Conservation (phyloP, 2,888 invertebrate species). For the Campaea margaritaria region DNA sequence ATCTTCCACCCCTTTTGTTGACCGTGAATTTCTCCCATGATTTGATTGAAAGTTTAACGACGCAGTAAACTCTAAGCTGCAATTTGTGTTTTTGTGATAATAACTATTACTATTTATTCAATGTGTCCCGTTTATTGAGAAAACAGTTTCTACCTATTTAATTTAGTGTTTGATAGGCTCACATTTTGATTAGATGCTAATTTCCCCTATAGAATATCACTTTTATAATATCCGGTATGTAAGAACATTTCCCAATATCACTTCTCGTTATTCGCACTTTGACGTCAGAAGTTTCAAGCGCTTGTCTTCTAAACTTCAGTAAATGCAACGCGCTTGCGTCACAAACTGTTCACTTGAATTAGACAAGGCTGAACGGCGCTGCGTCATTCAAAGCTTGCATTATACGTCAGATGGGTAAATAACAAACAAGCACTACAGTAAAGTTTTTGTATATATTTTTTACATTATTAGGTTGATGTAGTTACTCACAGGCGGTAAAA, state of each 20-base stretch:
- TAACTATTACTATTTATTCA: not conserved
- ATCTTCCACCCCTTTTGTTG: slow-evolving; percentile 48
- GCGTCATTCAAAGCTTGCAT: slow-evolving; percentile 13
- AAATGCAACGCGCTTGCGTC: slow-evolving; percentile 22
- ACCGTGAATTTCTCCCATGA: slow-evolving; percentile 44
- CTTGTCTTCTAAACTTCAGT: slow-evolving; percentile 5
- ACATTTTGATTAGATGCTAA: no score
- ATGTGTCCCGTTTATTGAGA: no score
- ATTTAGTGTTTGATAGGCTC: no score
- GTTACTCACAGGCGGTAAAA: not conserved
- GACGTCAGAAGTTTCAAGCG: slow-evolving; percentile 3
- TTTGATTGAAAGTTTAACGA: slow-evolving; percentile 23
- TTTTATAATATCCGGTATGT: not conserved
- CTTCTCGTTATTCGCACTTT: not conserved
- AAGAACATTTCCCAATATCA: slow-evolving; percentile 3
- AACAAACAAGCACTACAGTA: not conserved
- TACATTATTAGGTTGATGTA: not conserved
- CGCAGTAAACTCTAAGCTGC: slow-evolving; percentile 12
- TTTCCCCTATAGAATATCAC: not conserved
- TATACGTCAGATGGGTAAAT: slow-evolving; percentile 12
- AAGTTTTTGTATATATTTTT: not conserved
- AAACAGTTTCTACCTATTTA: no score
- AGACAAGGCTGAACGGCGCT: slow-evolving; percentile 14
- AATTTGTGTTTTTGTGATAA: slow-evolving; percentile 3
- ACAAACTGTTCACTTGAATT: slow-evolving; percentile 17